These are phyloP conservation scores for Eristalis tenax DNA, from an alignment of 2,888 invertebrate species.

Conservation along the genomic window DNA sequence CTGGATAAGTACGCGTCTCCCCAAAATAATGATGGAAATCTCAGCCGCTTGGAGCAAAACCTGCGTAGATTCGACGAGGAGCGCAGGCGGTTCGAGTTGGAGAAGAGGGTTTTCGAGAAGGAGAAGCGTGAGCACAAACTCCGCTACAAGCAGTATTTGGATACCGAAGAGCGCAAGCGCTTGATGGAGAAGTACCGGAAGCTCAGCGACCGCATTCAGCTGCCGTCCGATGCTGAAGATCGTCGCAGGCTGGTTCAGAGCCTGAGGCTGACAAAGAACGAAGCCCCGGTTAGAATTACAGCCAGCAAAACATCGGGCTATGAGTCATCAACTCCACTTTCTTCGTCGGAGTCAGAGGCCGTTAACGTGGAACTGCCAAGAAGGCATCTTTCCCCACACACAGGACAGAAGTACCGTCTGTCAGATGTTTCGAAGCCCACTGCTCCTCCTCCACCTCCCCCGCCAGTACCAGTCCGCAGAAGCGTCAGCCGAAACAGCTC, in stretches of 20 bases:
- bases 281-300: constrained; percentile 73
- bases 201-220: constrained; percentile 77
- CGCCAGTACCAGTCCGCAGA: constrained; percentile 72
- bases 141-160: constrained; percentile 78
- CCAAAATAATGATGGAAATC: constrained; percentile 72
- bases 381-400: constrained; percentile 76
- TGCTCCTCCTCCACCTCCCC: constrained; percentile 16
- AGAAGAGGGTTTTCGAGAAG: constrained; percentile 81
- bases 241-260: constrained; percentile 77
- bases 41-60: constrained; percentile 79
- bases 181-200: constrained; percentile 78
- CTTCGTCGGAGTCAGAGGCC: constrained; percentile 79
- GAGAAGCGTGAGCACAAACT: constrained; percentile 83
- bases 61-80: constrained; percentile 80
- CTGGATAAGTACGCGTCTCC: constrained; percentile 21
- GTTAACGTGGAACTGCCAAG: constrained; percentile 59
- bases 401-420: constrained; percentile 57
- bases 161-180: constrained; percentile 78
- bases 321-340: constrained; percentile 80
- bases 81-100: constrained; percentile 81
- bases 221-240: constrained; percentile 78
- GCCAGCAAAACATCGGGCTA: constrained; percentile 74
- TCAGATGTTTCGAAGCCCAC: background rate
- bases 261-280: constrained; percentile 76
- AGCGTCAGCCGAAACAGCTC: constrained; percentile 77